Evolutionary conservation across 2,113 vertebrate genomes (phyloP), one percentile per base, ranked within the genome.

Genomic region (Macquaria australasica): DNA sequence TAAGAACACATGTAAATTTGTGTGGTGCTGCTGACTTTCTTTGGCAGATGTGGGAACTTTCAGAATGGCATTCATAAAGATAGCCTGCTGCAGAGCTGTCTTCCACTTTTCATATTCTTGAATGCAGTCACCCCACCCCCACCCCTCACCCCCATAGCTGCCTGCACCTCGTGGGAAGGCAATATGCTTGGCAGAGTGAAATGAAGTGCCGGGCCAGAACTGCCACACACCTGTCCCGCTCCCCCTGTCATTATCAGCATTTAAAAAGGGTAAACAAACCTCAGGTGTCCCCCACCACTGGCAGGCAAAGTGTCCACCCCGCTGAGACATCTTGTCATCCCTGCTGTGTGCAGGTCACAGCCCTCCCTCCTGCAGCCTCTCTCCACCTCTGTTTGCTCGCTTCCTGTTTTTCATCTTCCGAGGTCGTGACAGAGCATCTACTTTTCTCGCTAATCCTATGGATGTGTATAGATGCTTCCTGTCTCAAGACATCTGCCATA

Each of bases 331-430:
- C 51, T 48, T 74, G 68, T 85, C 8, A 5, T 85, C 56, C 76
- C 62, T 5, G 59, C 88, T 82, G 77, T 25, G 48, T 37, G 62
- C 82, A 34, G 72, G 25, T 80, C 81, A 71, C 50, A 64, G 43
- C 71, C 20, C 60, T 53, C 82, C 37, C 62, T 31, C 69, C 70
- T 0, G 2, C 56, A 12, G 58, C 28, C 77, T 16, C 62, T 62
- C 50, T 60, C 39, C 53, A 68, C 45, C 43, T 79, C 48, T 63
- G 51, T 20, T 72, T 0, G 3, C 79, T 28, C 21, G 6, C 82
- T 92, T 93, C 90, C 90, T 92, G 87, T 91, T 90, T 87, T 88
- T 85, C 51, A 6, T 62, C 79, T 71, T 48, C 10, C 56, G 23
- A 0, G 64, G 31, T 56, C 34, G 39, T 66, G 48, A 76, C 41